A percentile compares a stretch with the other conserved stretches of the same genome.
These are phyloP conservation scores for Sparus aurata DNA, from an alignment of 2,797 vertebrate genomes.

Conservation along the genomic window DNA sequence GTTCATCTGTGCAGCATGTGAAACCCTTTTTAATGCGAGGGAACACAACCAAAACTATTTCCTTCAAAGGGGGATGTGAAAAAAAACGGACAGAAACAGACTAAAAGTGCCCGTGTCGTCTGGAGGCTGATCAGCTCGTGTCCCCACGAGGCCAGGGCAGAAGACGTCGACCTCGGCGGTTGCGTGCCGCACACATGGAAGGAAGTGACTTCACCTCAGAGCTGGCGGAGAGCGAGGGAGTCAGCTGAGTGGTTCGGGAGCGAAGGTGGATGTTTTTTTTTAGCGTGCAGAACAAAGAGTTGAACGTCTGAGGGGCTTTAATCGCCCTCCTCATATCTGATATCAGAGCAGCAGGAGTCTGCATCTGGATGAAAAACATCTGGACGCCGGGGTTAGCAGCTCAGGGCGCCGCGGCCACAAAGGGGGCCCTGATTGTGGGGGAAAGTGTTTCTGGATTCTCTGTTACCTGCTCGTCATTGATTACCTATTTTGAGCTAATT, in stretches of 20 bases:
- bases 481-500: background rate
- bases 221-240: slow-evolving; percentile 38
- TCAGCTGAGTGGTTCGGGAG: slow-evolving; percentile 47
- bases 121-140: background rate
- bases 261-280: slow-evolving; percentile 30
- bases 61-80: background rate
- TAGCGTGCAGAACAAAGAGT: slow-evolving; percentile 29
- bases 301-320: slow-evolving; percentile 51
- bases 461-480: background rate
- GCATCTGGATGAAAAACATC: slow-evolving; percentile 61
- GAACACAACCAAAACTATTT: slow-evolving; percentile 1
- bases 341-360: slow-evolving; percentile 45
- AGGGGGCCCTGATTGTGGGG: background rate
- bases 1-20: slow-evolving; percentile 69
- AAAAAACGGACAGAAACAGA: background rate
- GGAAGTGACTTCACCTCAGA: slow-evolving; percentile 28
- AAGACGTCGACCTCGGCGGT: background rate
- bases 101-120: background rate
- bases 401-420: background rate
- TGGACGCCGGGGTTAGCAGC: slow-evolving; percentile 30
- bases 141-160: background rate
- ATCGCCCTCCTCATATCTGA: slow-evolving; percentile 55
- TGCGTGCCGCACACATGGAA: slow-evolving; percentile 4
- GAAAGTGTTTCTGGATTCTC: background rate
- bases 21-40: slow-evolving; percentile 18